Percentiles rank a stretch among this genome's conserved stretches.
Evolutionary conservation across 2,888 invertebrate genomes (phyloP).

Genomic region (Agrypnus murinus): DNA sequence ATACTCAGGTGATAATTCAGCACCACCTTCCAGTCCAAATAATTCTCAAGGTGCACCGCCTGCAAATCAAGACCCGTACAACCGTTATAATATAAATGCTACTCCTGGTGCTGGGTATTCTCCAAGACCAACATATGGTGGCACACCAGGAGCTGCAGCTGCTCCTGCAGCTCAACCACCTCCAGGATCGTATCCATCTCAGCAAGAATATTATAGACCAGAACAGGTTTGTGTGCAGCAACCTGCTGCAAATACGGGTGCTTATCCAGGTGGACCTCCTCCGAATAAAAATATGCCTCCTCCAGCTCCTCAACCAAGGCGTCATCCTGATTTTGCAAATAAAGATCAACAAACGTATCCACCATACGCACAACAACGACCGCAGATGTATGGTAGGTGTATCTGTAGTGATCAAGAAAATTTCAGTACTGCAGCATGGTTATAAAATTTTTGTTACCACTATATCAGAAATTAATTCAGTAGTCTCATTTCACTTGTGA

Average conservation of each 20-base stretch:
- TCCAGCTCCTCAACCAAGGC: slow-evolving; percentile 81
- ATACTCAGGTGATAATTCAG: slow-evolving; percentile 77
- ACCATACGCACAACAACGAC: slow-evolving; percentile 78
- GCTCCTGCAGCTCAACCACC: slow-evolving; percentile 72
- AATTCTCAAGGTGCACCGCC: slow-evolving; percentile 65
- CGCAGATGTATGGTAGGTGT: slow-evolving; percentile 78
- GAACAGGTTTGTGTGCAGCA: slow-evolving; percentile 68
- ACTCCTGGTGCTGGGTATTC: slow-evolving; percentile 64
- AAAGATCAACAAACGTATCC: slow-evolving; percentile 82
- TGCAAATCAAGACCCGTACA: slow-evolving; percentile 68
- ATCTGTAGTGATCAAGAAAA: not conserved
- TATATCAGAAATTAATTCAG: too few relatives aligned
- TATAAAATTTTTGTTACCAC: too few relatives aligned
- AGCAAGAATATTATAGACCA: slow-evolving; percentile 75
- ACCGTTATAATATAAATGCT: slow-evolving; percentile 65
- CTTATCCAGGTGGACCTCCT: slow-evolving; percentile 70
- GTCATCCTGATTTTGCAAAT: slow-evolving; percentile 86
- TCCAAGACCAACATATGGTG: slow-evolving; percentile 68
- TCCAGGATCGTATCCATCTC: slow-evolving; percentile 71
- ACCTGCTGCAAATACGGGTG: slow-evolving; percentile 65
- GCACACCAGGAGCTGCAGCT: slow-evolving; percentile 59
- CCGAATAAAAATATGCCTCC: slow-evolving; percentile 77
- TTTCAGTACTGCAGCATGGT: too few relatives aligned
- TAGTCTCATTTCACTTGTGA: too few relatives aligned
- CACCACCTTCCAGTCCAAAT: slow-evolving; percentile 57